Evolutionary conservation across 2,797 vertebrate genomes (phyloP).

Genomic region (Hemibagrus guttatus): DNA sequence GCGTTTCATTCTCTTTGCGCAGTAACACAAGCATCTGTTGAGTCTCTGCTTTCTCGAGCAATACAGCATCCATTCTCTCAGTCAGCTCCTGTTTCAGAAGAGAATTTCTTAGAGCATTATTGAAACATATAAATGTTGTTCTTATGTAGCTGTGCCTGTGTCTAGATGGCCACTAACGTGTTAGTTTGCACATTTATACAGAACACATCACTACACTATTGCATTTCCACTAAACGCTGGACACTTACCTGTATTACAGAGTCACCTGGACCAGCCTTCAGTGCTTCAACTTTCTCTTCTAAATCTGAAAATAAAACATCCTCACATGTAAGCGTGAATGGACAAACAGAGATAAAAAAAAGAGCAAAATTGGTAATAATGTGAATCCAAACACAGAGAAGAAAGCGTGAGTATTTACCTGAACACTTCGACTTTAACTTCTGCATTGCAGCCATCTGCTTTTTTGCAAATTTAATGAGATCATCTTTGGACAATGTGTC

Average conservation of each 20-base stretch:
- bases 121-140: not conserved
- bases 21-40: slow-evolving; percentile 83
- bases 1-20: slow-evolving; percentile 82
- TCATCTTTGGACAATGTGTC: slow-evolving; percentile 93
- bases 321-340: slow-evolving; percentile 10
- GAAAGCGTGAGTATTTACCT: slow-evolving; percentile 72
- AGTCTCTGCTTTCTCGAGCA: slow-evolving; percentile 92
- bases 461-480: slow-evolving; percentile 96
- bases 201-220: not conserved
- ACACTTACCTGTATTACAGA: slow-evolving; percentile 84
- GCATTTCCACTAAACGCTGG: not conserved
- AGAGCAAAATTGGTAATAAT: not conserved
- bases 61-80: slow-evolving; percentile 83
- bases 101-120: not conserved
- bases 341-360: not conserved
- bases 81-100: slow-evolving; percentile 81
- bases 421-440: slow-evolving; percentile 87
- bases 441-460: slow-evolving; percentile 89
- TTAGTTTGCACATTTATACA: not conserved
- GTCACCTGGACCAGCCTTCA: slow-evolving; percentile 76
- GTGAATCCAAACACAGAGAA: too few species aligned
- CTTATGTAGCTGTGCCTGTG: not conserved
- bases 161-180: not conserved
- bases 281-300: slow-evolving; percentile 84
- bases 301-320: slow-evolving; percentile 75